phyloP scores from a whole-genome alignment of 2,113 vertebrate genomes.

The Crotalus viridis region DNA sequence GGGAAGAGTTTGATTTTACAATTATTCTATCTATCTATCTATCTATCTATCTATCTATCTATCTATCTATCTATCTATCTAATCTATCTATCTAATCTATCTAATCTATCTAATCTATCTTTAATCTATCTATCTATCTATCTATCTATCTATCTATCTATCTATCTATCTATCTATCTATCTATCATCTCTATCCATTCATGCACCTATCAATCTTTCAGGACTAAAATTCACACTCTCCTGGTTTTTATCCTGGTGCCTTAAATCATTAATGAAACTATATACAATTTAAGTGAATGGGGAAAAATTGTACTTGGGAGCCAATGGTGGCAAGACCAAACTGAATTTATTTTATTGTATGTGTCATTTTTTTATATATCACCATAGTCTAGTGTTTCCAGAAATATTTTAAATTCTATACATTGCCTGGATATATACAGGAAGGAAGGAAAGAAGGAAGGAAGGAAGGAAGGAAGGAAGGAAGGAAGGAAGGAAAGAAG shows the following conservation, averaged over 20 bases:
- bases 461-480: no score
- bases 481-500: no score
- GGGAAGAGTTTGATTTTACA: not conserved
- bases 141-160: no score
- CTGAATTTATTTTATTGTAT: not conserved
- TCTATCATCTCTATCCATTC: no score
- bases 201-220: not conserved
- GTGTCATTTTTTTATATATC: not conserved
- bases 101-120: no score
- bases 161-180: no score
- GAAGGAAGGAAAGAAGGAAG: no score
- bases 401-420: not conserved
- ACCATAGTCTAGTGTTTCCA: not conserved
- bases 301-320: not conserved
- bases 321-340: not conserved
- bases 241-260: not conserved
- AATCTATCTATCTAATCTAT: no score
- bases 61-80: no score
- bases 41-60: not conserved
- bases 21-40: not conserved
- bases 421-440: no score
- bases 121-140: no score
- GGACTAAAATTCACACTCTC: not conserved
- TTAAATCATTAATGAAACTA: not conserved
- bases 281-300: not conserved